Conservation (phyloP, 1,140 invertebrate species). For the Apis florea region DNA sequence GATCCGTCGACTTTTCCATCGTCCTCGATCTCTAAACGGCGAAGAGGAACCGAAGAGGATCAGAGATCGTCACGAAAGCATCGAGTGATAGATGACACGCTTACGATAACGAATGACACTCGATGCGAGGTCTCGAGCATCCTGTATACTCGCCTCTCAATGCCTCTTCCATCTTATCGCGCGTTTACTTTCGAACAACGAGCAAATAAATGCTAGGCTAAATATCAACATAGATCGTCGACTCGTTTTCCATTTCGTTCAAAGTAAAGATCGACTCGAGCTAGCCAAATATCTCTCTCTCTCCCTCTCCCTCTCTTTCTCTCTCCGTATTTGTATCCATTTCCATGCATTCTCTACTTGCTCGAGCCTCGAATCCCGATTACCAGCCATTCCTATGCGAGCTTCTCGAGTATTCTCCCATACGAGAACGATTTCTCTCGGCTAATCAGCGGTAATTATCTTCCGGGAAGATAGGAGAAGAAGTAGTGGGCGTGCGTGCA, state of each 20-base stretch:
- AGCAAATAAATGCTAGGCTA: neutral
- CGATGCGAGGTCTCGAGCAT: neutral
- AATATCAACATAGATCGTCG: neutral
- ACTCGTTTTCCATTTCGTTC: neutral
- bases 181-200: neutral
- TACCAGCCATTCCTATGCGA: conserved; percentile 12
- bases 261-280: neutral
- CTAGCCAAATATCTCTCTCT: too few relatives aligned
- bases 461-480: neutral
- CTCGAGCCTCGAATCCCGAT: neutral
- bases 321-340: too few relatives aligned
- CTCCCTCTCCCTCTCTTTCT: neutral
- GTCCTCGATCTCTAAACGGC: conserved; percentile 58
- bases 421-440: conserved; percentile 7
- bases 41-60: neutral
- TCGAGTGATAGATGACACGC: neutral
- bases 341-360: neutral
- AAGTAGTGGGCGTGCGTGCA: neutral
- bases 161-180: neutral
- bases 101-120: neutral
- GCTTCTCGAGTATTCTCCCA: neutral
- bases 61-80: neutral
- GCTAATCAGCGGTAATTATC: conserved; percentile 37
- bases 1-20: conserved; percentile 63
- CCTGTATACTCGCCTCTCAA: too few relatives aligned